Percentiles rank a stretch among this genome's conserved stretches.
phyloP scores from a whole-genome alignment of 2,797 vertebrate species.

The Gadopsis marmoratus region DNA sequence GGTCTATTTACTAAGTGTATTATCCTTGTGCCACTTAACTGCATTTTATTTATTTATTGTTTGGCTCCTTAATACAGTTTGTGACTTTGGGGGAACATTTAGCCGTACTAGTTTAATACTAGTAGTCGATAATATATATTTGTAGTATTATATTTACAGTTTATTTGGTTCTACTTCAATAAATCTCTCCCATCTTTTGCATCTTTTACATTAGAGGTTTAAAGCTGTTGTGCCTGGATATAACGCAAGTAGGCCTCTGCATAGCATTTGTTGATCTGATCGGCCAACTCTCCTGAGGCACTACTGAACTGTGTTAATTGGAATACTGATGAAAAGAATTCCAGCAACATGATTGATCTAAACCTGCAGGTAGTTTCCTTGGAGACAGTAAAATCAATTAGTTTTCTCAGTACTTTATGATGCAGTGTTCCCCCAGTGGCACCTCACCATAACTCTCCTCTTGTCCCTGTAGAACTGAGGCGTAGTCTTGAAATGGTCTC shows the following conservation, averaged over 20 bases:
- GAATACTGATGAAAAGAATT: slow-evolving; percentile 77
- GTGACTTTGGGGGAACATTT: neutral
- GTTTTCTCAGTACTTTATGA: slow-evolving; percentile 64
- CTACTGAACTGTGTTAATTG: slow-evolving; percentile 66
- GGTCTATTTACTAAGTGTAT: neutral
- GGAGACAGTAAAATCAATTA: slow-evolving; percentile 78
- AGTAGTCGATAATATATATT: neutral
- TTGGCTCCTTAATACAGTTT: neutral
- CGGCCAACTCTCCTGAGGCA: slow-evolving; percentile 36
- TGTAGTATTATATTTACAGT: neutral
- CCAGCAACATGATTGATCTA: slow-evolving; percentile 69
- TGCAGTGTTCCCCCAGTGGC: slow-evolving; percentile 47
- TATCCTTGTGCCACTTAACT: neutral
- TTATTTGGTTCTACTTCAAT: neutral
- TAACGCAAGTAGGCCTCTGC: slow-evolving; percentile 9
- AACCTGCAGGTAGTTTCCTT: slow-evolving; percentile 72
- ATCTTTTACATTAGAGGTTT: neutral
- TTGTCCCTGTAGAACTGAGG: slow-evolving; percentile 37
- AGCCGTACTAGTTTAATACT: neutral
- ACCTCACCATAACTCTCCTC: slow-evolving; percentile 59
- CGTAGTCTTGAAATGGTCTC: slow-evolving; percentile 50
- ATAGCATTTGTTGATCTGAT: slow-evolving; percentile 11
- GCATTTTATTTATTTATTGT: neutral
- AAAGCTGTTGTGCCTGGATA: neutral
- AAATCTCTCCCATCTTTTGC: neutral